phyloP scores from a whole-genome alignment of 2,797 vertebrate species.

The Sebastiscus albofasciatus region DNA sequence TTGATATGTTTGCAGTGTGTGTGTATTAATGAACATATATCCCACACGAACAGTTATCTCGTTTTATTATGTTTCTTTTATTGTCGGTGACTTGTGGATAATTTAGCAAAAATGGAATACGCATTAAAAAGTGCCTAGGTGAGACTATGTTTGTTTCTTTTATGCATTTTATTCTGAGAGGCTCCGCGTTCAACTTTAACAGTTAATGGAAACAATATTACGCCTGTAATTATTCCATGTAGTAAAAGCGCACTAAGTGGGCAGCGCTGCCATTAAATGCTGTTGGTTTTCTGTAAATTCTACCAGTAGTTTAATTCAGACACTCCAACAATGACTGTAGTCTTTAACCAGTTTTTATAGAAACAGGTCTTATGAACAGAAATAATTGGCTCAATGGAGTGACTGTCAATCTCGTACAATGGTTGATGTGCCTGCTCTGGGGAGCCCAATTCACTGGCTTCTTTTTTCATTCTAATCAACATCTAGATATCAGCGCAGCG shows the following conservation, averaged over 20 bases:
- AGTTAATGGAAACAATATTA: constrained; percentile 57
- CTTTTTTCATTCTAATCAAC: constrained; percentile 86
- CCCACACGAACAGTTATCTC: neutral
- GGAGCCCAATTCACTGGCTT: constrained; percentile 71
- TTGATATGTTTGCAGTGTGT: constrained; percentile 38
- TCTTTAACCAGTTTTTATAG: constrained; percentile 78
- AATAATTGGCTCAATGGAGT: constrained; percentile 81
- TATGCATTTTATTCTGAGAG: constrained; percentile 15
- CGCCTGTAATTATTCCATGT: constrained; percentile 46
- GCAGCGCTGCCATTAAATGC: constrained; percentile 49
- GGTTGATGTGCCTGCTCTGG: constrained; percentile 71
- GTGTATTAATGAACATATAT: constrained; percentile 49
- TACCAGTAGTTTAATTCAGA: constrained; percentile 59
- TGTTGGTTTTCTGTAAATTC: constrained; percentile 61
- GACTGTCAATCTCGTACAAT: constrained; percentile 81
- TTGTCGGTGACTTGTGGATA: constrained; percentile 28
- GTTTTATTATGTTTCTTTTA: constrained; percentile 31
- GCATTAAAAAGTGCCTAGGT: neutral
- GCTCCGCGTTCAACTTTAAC: constrained; percentile 17
- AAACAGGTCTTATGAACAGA: constrained; percentile 76
- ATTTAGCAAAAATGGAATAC: constrained; percentile 20
- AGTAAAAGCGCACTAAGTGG: constrained; percentile 50
- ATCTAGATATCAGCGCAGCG: constrained; percentile 82
- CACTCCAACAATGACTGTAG: constrained; percentile 66
- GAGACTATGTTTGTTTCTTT: constrained; percentile 6